A percentile compares a stretch with the other conserved stretches of the same genome.
These are phyloP conservation scores for Drosophila incognita DNA, from an alignment of 2,888 invertebrate genomes.

Conservation along the genomic window DNA sequence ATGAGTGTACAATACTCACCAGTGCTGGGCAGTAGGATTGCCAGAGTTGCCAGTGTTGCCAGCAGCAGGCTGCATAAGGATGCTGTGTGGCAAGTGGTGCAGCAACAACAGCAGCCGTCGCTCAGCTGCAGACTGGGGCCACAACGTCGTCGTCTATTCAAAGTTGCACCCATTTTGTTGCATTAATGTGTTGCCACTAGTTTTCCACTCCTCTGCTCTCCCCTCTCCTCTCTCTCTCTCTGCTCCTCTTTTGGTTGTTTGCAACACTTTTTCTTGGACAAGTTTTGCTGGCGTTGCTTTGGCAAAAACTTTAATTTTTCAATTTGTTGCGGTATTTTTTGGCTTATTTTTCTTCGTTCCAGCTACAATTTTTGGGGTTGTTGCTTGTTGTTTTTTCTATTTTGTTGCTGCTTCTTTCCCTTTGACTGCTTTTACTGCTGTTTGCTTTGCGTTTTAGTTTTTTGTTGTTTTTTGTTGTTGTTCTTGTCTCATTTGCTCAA, in stretches of 20 bases:
- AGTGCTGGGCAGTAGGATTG: slow-evolving; percentile 24
- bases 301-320: slow-evolving; percentile 79
- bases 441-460: slow-evolving; percentile 66
- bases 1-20: slow-evolving; percentile 47
- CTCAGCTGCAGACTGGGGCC: slow-evolving; percentile 35
- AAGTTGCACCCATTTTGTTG: slow-evolving; percentile 71
- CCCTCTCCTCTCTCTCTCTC: slow-evolving; percentile 5
- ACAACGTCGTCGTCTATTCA: slow-evolving; percentile 59
- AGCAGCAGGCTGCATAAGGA: slow-evolving; percentile 36
- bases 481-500: slow-evolving; percentile 75
- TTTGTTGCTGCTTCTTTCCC: slow-evolving; percentile 2
- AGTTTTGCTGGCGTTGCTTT: slow-evolving; percentile 59
- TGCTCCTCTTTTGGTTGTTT: slow-evolving; percentile 37
- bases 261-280: slow-evolving; percentile 56
- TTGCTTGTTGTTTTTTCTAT: slow-evolving; percentile 16
- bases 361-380: slow-evolving; percentile 51
- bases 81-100: slow-evolving; percentile 10
- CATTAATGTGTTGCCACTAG: slow-evolving; percentile 53
- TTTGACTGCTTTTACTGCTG: slow-evolving; percentile 41
- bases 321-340: slow-evolving; percentile 74
- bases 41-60: slow-evolving; percentile 22
- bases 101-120: slow-evolving; percentile 14
- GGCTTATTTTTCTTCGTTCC: slow-evolving; percentile 63
- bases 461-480: slow-evolving; percentile 37
- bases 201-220: slow-evolving; percentile 4